phyloP scores from a whole-genome alignment of 2,113 vertebrate species.

The Chlamydotis undulata region DNA sequence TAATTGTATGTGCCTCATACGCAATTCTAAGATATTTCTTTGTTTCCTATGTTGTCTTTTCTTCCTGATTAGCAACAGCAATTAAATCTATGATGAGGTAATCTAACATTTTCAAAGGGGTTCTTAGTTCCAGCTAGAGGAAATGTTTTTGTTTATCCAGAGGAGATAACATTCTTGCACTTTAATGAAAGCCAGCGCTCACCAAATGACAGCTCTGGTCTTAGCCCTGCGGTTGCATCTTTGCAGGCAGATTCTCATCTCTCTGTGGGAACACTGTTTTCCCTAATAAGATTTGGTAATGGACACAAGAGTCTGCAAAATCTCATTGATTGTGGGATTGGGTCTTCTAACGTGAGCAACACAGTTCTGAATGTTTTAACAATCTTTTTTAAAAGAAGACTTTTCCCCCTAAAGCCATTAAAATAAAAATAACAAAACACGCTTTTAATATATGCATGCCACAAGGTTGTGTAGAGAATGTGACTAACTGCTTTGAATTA shows the following conservation, averaged over 20 bases:
- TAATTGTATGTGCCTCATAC: neutral
- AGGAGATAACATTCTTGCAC: neutral
- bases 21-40: neutral
- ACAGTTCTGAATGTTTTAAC: neutral
- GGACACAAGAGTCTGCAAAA: neutral
- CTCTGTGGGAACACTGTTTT: neutral
- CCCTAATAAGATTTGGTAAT: neutral
- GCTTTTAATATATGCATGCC: neutral
- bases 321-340: neutral
- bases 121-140: constrained; percentile 4
- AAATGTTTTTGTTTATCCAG: constrained; percentile 34
- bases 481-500: neutral
- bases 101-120: constrained; percentile 35
- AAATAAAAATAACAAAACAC: neutral
- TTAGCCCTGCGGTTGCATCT: neutral
- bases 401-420: neutral
- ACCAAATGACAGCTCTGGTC: neutral
- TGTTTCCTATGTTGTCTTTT: constrained; percentile 29
- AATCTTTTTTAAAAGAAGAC: neutral
- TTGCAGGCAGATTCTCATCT: neutral
- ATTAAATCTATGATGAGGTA: constrained; percentile 34
- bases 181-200: constrained; percentile 4
- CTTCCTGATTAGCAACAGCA: constrained; percentile 37
- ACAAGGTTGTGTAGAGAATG: neutral
- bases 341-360: neutral